Evolutionary conservation across 2,888 invertebrate genomes (phyloP).

Genomic region (Shargacucullia verbasci): DNA sequence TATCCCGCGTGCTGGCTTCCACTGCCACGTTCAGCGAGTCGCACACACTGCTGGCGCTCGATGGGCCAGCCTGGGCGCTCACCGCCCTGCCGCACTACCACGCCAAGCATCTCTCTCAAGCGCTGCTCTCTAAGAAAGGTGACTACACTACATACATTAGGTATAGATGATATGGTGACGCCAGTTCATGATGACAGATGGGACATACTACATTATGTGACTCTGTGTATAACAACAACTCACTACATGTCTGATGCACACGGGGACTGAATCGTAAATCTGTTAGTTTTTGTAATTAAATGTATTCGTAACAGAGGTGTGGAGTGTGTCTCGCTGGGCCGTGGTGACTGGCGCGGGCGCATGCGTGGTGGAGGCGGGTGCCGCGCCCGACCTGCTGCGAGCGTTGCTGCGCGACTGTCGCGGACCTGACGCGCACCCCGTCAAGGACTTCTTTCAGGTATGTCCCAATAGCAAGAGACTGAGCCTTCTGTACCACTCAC

Average conservation of each 20-base stretch:
- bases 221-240: no score
- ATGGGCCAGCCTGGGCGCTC: conserved; percentile 97
- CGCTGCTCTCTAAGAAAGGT: conserved; percentile 79
- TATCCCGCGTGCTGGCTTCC: conserved; percentile 90
- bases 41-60: conserved; percentile 93
- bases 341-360: conserved; percentile 96
- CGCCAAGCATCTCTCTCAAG: conserved; percentile 72
- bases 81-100: conserved; percentile 76
- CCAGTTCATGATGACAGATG: no score
- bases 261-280: no score
- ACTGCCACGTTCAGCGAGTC: conserved; percentile 93
- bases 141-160: conserved; percentile 60
- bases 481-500: no score
- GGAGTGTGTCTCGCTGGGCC: conserved; percentile 90
- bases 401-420: conserved; percentile 94
- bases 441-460: conserved; percentile 95
- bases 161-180: no score
- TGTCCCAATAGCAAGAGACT: not conserved
- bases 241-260: no score
- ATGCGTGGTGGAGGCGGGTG: conserved; percentile 94
- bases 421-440: conserved; percentile 95
- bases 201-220: no score
- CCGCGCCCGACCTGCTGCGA: conserved; percentile 96
- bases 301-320: conserved; percentile 66
- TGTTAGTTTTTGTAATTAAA: no score